Base-by-base conservation (phyloP, 2,888 invertebrate species). In the Germaria angustata region DNA sequence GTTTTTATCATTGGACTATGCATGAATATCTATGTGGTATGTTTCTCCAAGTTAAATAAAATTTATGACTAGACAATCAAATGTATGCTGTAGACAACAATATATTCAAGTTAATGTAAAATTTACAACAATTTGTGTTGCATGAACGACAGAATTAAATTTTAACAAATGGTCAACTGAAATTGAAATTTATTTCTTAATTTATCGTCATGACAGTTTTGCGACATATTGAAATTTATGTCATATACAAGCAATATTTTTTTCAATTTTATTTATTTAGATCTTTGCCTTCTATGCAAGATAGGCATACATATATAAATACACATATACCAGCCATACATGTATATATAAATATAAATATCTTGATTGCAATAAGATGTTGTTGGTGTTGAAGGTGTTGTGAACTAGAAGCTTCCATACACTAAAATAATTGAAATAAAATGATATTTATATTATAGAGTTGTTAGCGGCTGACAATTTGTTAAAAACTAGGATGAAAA, bases 131-230 rank as follows among this genome's bases (percentile, higher is more conserved):
- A 84, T 84, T 84, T 84, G 84, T 84, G 82, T 75, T 77, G 84
- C 81, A 53, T 71, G 84, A 80, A 81, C 81, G 73, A 80, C 79
- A 84, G 84, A 85, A 84, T 81, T 85, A 79, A 81, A 84, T 84
- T 88, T 82, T 79, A 79, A 82, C 82, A 82, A 82, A 82, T 82
- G 82, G 82, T 82, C 82, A 82, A 86, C 87, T 87, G 87, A 89
- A 89, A 90, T 90, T 90, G 90, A 90, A 90, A 90, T 90, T 90
- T 90, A 90, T 90, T 90, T 88, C 89, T 90, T 87, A 88, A 89
- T 89, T 89, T 90, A 88, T 88, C 86, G 87, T 86, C 87, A 85
- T 86, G 88, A 88, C 87, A 86, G 87, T 85, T 81, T 83, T 80
- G 87, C 86, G 87, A 87, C 88, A 88, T 88, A 88, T 88, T 89